These are phyloP conservation scores for Lordiphosa mommai DNA, from an alignment of 1,140 invertebrate species.

Conservation along the genomic window DNA sequence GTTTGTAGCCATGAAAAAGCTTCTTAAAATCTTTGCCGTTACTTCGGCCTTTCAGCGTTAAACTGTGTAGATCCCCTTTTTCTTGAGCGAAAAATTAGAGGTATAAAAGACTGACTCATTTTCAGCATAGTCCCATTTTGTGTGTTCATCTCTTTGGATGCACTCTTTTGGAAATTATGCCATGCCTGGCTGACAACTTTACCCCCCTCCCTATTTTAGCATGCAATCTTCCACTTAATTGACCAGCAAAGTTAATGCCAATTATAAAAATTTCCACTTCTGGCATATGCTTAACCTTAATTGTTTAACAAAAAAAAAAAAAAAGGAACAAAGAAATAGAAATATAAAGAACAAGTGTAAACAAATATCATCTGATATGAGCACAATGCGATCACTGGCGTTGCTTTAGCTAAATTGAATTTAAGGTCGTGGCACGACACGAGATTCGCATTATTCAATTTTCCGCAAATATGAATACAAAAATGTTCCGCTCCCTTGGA, in stretches of 20 bases:
- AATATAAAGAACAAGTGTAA: constrained; percentile 38
- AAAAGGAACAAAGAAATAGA: too few species aligned
- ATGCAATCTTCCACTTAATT: constrained; percentile 11
- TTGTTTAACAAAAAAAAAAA: constrained; percentile 52
- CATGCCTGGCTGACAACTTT: not conserved
- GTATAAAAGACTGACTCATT: not conserved
- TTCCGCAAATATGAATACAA: constrained; percentile 15
- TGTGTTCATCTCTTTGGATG: not conserved
- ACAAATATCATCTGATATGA: constrained; percentile 41
- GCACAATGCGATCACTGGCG: constrained; percentile 10
- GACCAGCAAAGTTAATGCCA: not conserved
- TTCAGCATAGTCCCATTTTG: not conserved
- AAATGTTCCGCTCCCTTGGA: constrained; percentile 1
- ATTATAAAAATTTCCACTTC: constrained; percentile 32
- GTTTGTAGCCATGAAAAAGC: too few species aligned
- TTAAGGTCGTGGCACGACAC: constrained; percentile 68
- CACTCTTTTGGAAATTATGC: not conserved
- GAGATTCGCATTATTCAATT: constrained; percentile 68
- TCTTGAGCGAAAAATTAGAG: not conserved
- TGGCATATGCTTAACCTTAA: constrained; percentile 51
- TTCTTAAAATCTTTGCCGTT: too few species aligned
- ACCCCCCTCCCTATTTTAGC: not conserved
- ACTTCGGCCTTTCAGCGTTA: too few species aligned
- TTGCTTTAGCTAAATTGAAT: constrained; percentile 67
- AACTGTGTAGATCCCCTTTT: too few species aligned